These are phyloP conservation scores for Anthopleura sola DNA, from an alignment of 64 coral and sea anemone genomes.

Conservation along the genomic window DNA sequence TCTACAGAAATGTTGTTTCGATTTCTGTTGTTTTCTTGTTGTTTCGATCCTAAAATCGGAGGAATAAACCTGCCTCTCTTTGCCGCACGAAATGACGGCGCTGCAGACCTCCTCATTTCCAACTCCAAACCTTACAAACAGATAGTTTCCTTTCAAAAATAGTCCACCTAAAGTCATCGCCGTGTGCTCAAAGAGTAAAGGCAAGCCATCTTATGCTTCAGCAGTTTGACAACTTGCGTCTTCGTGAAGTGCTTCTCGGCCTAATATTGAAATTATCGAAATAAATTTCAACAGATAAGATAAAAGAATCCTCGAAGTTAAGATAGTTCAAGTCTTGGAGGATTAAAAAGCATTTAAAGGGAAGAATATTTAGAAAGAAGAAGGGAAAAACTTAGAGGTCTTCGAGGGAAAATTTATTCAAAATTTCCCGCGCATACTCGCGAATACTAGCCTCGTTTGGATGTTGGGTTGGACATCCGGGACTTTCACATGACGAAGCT, in stretches of 20 bases:
- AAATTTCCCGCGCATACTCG: conserved; percentile 31
- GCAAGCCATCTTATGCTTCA: not conserved
- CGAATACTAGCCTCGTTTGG: conserved; percentile 38
- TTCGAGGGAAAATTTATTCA: not conserved
- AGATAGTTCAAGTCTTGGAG: not conserved
- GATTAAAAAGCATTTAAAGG: not conserved
- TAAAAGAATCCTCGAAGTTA: not conserved
- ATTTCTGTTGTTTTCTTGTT: not conserved
- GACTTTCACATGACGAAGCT: conserved; percentile 27
- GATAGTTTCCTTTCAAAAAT: not conserved
- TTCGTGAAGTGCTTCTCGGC: not conserved
- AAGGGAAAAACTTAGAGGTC: not conserved
- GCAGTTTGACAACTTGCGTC: not conserved
- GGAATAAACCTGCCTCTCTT: conserved; percentile 73
- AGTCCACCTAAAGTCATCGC: not conserved
- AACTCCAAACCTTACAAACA: not conserved
- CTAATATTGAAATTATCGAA: not conserved
- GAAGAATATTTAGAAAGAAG: not conserved
- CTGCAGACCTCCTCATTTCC: conserved; percentile 85
- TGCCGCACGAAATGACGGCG: conserved; percentile 74
- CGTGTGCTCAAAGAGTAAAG: not conserved
- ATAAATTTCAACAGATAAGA: not conserved
- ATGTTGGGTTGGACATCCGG: not conserved
- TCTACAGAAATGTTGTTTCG: not conserved
- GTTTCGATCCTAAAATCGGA: conserved; percentile 1